Conservation (phyloP, 1,140 invertebrate species). For the Ooceraea biroi region DNA sequence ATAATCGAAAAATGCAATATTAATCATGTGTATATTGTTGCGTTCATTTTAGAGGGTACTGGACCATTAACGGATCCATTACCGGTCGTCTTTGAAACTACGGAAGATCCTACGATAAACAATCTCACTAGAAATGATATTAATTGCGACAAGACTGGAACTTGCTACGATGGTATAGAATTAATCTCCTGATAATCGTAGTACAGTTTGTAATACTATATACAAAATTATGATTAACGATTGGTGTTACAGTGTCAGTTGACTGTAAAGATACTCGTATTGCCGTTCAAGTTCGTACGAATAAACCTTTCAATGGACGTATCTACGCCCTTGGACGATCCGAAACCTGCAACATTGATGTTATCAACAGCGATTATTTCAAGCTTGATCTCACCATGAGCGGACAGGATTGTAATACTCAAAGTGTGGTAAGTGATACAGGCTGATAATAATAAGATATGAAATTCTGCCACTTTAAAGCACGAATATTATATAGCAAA, state of each 20-base stretch:
- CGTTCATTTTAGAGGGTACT: constrained; percentile 66
- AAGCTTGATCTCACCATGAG: constrained; percentile 96
- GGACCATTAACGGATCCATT: constrained; percentile 84
- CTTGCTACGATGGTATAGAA: constrained; percentile 95
- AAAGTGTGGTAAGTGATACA: constrained; percentile 91
- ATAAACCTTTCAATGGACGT: constrained; percentile 97
- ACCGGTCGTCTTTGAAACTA: constrained; percentile 91
- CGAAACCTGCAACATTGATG: constrained; percentile 97
- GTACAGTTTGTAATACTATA: not conserved
- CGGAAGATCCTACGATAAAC: constrained; percentile 90
- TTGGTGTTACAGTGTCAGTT: constrained; percentile 91
- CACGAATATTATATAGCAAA: not conserved
- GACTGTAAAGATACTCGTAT: constrained; percentile 98
- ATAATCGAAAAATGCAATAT: not conserved
- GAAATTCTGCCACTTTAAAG: not conserved
- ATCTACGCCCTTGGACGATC: constrained; percentile 97
- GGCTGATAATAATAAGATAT: not conserved
- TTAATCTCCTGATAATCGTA: not conserved
- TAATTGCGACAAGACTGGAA: constrained; percentile 97
- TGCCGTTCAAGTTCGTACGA: constrained; percentile 96
- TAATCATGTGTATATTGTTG: not conserved
- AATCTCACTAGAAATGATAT: constrained; percentile 92
- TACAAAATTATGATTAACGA: not conserved
- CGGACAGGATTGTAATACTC: constrained; percentile 97
- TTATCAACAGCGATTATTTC: constrained; percentile 96